Percentiles rank a stretch among this genome's conserved stretches.
Conservation (phyloP, 2,113 vertebrate species). For the Sinocyclocheilus maitianheensis region DNA sequence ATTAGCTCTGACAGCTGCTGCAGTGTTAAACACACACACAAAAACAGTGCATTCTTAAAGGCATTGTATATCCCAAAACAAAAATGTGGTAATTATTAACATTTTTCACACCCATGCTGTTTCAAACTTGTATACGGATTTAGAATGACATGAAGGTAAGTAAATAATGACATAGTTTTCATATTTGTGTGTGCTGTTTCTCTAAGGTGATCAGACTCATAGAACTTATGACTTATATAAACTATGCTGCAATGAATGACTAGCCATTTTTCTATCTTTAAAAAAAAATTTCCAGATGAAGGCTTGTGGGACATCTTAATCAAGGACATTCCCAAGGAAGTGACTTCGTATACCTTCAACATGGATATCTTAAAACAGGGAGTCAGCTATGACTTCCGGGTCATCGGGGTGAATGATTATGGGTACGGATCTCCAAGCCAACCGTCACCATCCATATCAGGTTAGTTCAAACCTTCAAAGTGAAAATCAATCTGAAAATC, state of each 20-base stretch:
- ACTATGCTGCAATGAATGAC: neutral
- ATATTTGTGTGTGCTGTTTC: slow-evolving; percentile 25
- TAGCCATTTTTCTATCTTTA: neutral
- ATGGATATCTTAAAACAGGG: slow-evolving; percentile 94
- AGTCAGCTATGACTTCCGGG: slow-evolving; percentile 95
- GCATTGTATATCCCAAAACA: neutral
- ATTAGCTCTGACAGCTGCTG: neutral
- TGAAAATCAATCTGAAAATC: neutral
- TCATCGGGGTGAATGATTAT: slow-evolving; percentile 93
- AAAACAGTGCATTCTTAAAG: neutral
- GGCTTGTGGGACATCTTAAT: slow-evolving; percentile 97
- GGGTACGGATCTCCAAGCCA: slow-evolving; percentile 92
- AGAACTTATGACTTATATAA: neutral
- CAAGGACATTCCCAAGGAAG: slow-evolving; percentile 94
- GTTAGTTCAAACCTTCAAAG: slow-evolving; percentile 65
- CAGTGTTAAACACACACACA: neutral
- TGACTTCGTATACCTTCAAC: slow-evolving; percentile 93
- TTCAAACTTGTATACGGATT: neutral
- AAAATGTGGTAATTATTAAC: neutral
- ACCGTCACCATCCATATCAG: slow-evolving; percentile 92
- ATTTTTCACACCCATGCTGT: neutral
- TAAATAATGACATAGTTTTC: neutral
- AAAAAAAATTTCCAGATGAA: slow-evolving; percentile 78
- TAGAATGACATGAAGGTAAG: neutral
- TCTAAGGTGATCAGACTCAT: neutral